Base-by-base conservation (phyloP, 2,113 vertebrate species). In the Carassius auratus region DNA sequence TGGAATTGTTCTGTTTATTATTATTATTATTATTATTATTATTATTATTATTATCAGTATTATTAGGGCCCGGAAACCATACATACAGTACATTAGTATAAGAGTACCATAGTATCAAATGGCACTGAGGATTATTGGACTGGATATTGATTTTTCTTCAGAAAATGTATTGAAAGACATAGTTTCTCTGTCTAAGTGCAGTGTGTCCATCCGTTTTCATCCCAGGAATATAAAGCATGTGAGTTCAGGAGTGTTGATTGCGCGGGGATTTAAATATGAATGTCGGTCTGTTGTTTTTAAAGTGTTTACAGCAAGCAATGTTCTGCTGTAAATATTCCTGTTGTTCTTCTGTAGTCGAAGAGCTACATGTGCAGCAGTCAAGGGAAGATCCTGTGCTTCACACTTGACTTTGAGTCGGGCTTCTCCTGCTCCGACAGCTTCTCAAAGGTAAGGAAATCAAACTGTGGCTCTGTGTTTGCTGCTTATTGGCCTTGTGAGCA, bases 341-440 rank as follows among this genome's bases (percentile, higher is more conserved):
- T 79, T 90, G 81, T 12, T 8, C 38, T 91, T 91, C 90, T 77
- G 85, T 92, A 99, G 97, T 96, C 96, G 52, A 98, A 95, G 94
- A 97, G 96, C 42, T 98, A 97, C 90, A 87, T 88, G 88, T 98
- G 97, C 94, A 96, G 95, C 91, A 96, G 95, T 93, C 96, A 96
- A 92, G 96, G 97, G 76, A 96, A 93, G 23, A 77, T 90, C 2
- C 90, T 97, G 55, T 93, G 96, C 90, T 97, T 99, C 93, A 97
- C 94, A 1, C 76, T 98, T 1, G 97, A 98, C 91, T 97, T 99
- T 79, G 92, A 94, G 23, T 92, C 95, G 36, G 97, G 97, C 84
- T 97, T 99, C 93, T 96, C 94, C 88, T 99, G 97, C 91, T 96
- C 95, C 59, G 95, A 98, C 87, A 94, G 91, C 84, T 92, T 93